Percentiles rank a stretch among this genome's conserved stretches.
These are phyloP conservation scores for Bostrychus sinensis DNA, from an alignment of 2,113 vertebrate species.

Conservation along the genomic window DNA sequence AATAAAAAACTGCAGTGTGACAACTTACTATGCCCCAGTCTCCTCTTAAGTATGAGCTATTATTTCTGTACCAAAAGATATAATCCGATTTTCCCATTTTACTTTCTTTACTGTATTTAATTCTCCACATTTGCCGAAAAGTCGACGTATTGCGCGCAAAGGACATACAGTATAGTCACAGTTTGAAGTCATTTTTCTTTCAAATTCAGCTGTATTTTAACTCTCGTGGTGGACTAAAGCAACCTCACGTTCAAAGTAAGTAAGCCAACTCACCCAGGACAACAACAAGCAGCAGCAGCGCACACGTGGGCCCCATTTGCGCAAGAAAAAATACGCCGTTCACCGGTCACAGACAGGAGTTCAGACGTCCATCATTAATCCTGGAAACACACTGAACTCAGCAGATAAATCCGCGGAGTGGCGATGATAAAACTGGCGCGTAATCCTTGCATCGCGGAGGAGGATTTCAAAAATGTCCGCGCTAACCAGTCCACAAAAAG, in stretches of 20 bases:
- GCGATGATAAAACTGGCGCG: constrained; percentile 18
- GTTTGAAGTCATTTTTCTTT: too few relatives aligned
- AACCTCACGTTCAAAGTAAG: neutral
- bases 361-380: constrained; percentile 34
- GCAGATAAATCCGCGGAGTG: constrained; percentile 50
- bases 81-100: too few relatives aligned
- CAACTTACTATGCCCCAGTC: too few relatives aligned
- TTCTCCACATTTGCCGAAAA: too few relatives aligned
- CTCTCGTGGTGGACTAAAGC: constrained; percentile 32
- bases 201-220: neutral
- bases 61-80: too few relatives aligned
- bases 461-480: neutral
- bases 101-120: too few relatives aligned
- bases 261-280: constrained; percentile 56
- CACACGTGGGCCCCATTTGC: constrained; percentile 47
- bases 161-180: too few relatives aligned
- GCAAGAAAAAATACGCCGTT: constrained; percentile 1
- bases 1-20: too few relatives aligned
- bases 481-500: neutral
- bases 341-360: constrained; percentile 10
- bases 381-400: constrained; percentile 32
- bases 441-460: constrained; percentile 32
- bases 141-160: too few relatives aligned
- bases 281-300: constrained; percentile 41
- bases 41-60: too few relatives aligned